A percentile compares a stretch with the other conserved stretches of the same genome.
phyloP scores from a whole-genome alignment of 2,113 vertebrate genomes.

The Chlamydotis undulata region DNA sequence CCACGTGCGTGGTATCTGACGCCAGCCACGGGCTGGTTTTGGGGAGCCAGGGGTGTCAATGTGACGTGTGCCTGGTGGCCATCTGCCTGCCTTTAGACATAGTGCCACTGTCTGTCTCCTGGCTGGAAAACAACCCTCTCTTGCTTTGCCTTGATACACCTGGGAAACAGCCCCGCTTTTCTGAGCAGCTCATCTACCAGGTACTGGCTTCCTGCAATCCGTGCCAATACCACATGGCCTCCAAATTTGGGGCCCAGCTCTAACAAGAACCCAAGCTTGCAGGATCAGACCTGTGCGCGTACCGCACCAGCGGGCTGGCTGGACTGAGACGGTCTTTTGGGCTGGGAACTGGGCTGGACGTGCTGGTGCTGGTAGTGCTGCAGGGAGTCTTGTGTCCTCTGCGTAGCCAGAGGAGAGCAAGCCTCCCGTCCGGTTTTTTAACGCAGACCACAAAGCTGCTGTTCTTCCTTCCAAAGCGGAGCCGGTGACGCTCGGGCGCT shows the following conservation, averaged over 20 bases:
- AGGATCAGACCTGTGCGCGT: neutral
- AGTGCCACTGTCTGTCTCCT: neutral
- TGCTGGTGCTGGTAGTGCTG: neutral
- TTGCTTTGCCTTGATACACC: neutral
- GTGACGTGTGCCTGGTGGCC: neutral
- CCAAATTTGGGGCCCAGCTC: neutral
- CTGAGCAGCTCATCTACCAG: neutral
- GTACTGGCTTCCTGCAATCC: neutral
- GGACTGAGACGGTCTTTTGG: neutral
- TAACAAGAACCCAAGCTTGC: neutral
- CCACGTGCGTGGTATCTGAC: neutral
- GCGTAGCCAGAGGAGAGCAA: neutral
- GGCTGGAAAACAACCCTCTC: neutral
- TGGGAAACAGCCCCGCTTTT: neutral
- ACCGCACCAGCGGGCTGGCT: neutral
- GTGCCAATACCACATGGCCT: neutral
- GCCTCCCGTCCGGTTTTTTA: neutral
- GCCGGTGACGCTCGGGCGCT: neutral
- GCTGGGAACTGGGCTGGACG: neutral
- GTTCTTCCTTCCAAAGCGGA: neutral
- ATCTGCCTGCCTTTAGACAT: neutral
- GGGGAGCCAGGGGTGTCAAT: neutral
- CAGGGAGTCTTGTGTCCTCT: neutral
- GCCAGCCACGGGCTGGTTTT: neutral
- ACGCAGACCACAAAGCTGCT: neutral